Evolutionary conservation across 2,888 invertebrate genomes (phyloP).

Genomic region (Mesopsocus fuscifrons): DNA sequence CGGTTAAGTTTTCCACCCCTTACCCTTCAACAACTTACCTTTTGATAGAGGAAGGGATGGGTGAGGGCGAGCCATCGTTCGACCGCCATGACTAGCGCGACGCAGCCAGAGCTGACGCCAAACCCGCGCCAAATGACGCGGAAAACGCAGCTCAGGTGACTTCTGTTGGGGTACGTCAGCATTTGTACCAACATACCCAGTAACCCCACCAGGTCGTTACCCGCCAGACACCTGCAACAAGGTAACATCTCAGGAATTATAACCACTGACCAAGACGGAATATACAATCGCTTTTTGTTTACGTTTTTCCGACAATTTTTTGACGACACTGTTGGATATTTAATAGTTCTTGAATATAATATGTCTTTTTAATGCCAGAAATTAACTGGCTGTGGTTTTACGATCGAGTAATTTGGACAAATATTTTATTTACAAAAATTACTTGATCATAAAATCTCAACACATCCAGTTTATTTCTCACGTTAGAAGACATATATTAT

Average conservation of each 20-base stretch:
- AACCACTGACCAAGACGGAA: too few relatives aligned
- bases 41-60: conserved; percentile 70
- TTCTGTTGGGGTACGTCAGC: conserved; percentile 23
- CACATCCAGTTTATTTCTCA: too few relatives aligned
- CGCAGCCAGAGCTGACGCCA: conserved; percentile 72
- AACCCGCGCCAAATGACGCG: conserved; percentile 61
- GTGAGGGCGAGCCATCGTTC: conserved; percentile 76
- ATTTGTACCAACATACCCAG: conserved; percentile 57
- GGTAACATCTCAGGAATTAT: too few relatives aligned
- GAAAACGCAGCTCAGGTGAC: conserved; percentile 36
- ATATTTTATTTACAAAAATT: not conserved
- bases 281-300: too few relatives aligned
- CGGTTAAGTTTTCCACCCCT: conserved; percentile 12
- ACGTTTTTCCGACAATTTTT: too few relatives aligned
- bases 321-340: too few relatives aligned
- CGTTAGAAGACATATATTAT: too few relatives aligned
- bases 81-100: conserved; percentile 73
- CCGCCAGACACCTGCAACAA: conserved; percentile 39
- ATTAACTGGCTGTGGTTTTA: too few relatives aligned
- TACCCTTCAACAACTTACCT: conserved; percentile 35
- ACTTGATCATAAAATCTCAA: not conserved
- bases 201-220: conserved; percentile 59
- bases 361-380: too few relatives aligned
- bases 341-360: too few relatives aligned
- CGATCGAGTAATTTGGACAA: too few relatives aligned